phyloP scores from a whole-genome alignment of 37 sponge, comb jelly and placozoan genomes.

The Ianthella basta region DNA sequence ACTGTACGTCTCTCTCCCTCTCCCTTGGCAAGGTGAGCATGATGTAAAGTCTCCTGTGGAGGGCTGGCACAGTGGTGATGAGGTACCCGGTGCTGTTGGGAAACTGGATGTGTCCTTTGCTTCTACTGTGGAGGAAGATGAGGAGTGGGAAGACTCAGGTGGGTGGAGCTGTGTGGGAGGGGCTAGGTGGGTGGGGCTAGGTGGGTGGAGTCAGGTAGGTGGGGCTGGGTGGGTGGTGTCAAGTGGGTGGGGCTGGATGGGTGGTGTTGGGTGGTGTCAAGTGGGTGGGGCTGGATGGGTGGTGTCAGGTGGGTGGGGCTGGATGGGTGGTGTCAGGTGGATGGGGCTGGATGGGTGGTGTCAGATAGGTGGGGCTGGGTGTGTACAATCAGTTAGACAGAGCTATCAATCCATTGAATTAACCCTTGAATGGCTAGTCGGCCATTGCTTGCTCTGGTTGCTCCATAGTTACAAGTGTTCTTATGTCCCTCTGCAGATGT shows the following conservation, averaged over 20 bases:
- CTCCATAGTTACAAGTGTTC: not conserved
- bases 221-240: not conserved
- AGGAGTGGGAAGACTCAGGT: slow-evolving; percentile 76
- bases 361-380: too few relatives aligned
- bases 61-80: not conserved
- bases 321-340: too few relatives aligned
- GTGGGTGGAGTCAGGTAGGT: too few relatives aligned
- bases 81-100: not conserved
- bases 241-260: not conserved
- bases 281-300: not conserved
- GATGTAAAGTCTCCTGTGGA: not conserved
- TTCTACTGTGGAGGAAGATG: slow-evolving; percentile 17
- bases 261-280: not conserved
- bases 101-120: not conserved
- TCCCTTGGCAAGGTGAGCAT: not conserved
- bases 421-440: too few relatives aligned
- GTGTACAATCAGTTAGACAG: not conserved
- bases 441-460: too few relatives aligned
- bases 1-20: not conserved
- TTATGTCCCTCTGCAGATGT: not conserved
- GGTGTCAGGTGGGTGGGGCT: too few relatives aligned
- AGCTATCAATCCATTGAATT: too few relatives aligned
- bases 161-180: slow-evolving; percentile 36
- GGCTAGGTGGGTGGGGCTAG: not conserved
- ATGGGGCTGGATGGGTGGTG: not conserved